phyloP scores from a whole-genome alignment of 2,888 invertebrate species.

The Escarpia spicata region DNA sequence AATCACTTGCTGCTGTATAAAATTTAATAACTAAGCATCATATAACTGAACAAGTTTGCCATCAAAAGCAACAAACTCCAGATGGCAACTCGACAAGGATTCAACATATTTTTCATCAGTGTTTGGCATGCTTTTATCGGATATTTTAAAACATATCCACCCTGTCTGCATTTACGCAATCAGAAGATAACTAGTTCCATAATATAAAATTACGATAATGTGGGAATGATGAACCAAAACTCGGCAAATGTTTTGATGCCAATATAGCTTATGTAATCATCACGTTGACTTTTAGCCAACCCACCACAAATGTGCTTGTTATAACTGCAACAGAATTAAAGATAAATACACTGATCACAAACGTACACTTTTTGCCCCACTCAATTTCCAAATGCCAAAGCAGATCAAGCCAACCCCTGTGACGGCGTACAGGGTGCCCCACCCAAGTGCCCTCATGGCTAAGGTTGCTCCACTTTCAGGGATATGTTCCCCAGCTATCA shows the following conservation, averaged over 20 bases:
- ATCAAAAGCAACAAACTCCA: too few relatives aligned
- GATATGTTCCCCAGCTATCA: constrained; percentile 68
- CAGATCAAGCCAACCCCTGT: constrained; percentile 83
- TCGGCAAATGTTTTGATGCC: background rate
- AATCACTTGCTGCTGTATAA: too few relatives aligned
- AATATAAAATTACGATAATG: background rate
- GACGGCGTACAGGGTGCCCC: constrained; percentile 89
- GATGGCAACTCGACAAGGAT: too few relatives aligned
- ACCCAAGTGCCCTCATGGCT: constrained; percentile 85
- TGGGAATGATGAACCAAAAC: background rate
- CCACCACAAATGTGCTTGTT: background rate
- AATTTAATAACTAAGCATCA: too few relatives aligned
- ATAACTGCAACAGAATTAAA: background rate
- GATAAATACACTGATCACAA: background rate
- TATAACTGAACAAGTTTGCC: too few relatives aligned
- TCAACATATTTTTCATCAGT: background rate
- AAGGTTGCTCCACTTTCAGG: constrained; percentile 81
- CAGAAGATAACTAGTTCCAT: background rate
- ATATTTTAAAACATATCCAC: background rate
- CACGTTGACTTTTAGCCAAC: background rate
- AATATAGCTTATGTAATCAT: background rate
- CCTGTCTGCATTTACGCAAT: background rate
- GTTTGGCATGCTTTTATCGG: background rate
- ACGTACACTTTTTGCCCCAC: constrained; percentile 85
- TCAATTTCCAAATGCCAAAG: constrained; percentile 86